phyloP scores from a whole-genome alignment of 2,888 invertebrate genomes.

The Melinaea marsaeus region DNA sequence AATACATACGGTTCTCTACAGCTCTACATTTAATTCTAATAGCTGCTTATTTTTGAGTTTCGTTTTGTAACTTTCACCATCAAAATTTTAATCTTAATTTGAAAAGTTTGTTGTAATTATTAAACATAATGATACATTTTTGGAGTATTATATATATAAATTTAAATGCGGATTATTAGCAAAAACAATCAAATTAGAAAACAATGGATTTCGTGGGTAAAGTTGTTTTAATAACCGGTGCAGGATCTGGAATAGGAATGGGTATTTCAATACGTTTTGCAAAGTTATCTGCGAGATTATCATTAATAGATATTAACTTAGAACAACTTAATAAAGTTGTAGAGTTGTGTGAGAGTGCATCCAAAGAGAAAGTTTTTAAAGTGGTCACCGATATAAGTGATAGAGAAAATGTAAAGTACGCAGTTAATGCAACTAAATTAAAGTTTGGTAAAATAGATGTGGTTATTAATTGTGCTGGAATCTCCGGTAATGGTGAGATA shows the following conservation, averaged over 20 bases:
- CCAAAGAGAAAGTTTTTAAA: slow-evolving; percentile 11
- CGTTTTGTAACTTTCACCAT: no score
- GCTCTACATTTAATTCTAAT: no score
- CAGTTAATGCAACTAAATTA: slow-evolving; percentile 3
- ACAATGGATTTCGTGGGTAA: neutral
- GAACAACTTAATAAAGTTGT: slow-evolving; percentile 3
- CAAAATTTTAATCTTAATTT: no score
- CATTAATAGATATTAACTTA: slow-evolving; percentile 7
- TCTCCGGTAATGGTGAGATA: slow-evolving; percentile 37
- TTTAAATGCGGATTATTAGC: no score
- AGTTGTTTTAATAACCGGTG: slow-evolving; percentile 3
- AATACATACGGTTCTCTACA: no score
- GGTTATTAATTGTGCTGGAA: slow-evolving; percentile 11
- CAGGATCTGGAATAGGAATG: slow-evolving; percentile 3
- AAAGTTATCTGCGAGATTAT: slow-evolving; percentile 2
- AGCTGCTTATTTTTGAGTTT: no score
- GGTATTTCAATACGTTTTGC: slow-evolving; percentile 4
- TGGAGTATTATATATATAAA: no score
- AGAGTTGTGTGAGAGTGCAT: neutral
- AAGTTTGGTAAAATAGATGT: slow-evolving; percentile 12
- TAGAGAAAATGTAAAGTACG: slow-evolving; percentile 6
- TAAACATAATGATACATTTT: no score
- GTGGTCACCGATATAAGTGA: neutral
- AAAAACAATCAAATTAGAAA: neutral
- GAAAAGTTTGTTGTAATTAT: no score